phyloP scores from a whole-genome alignment of 2,888 invertebrate species.

The Theodoxus fluviatilis region DNA sequence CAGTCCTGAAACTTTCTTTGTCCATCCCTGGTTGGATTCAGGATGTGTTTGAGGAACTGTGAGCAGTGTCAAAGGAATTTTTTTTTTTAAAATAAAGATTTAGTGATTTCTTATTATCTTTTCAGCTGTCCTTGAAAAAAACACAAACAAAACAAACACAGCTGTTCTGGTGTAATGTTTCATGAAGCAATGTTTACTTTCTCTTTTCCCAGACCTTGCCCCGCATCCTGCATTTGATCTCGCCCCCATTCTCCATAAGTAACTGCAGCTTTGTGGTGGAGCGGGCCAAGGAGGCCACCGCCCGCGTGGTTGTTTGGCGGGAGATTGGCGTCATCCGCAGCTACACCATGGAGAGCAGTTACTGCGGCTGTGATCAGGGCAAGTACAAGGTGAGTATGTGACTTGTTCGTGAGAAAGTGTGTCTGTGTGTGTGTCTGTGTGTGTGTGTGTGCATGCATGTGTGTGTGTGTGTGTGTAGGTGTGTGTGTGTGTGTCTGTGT shows the following conservation, averaged over 20 bases:
- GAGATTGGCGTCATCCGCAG: slow-evolving; percentile 79
- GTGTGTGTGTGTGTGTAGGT: not conserved
- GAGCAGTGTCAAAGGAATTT: too few species aligned
- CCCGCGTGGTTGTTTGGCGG: slow-evolving; percentile 84
- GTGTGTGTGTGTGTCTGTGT: slow-evolving; percentile 12
- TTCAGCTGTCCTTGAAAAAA: not conserved
- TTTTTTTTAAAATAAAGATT: too few species aligned
- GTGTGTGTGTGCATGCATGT: not conserved
- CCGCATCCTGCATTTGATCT: slow-evolving; percentile 75
- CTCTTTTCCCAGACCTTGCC: slow-evolving; percentile 72
- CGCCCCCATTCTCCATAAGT: slow-evolving; percentile 76
- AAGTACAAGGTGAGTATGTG: slow-evolving; percentile 71
- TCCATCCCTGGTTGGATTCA: too few species aligned
- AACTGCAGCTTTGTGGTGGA: slow-evolving; percentile 82
- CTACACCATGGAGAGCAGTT: slow-evolving; percentile 87
- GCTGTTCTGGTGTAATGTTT: not conserved
- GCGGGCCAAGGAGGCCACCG: slow-evolving; percentile 81
- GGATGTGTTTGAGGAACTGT: too few species aligned
- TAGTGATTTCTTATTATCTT: not conserved
- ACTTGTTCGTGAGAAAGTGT: not conserved
- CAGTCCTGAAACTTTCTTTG: too few species aligned
- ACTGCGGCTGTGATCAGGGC: slow-evolving; percentile 83
- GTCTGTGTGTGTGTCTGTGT: not conserved
- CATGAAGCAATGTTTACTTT: slow-evolving; percentile 23
- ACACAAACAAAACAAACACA: not conserved